Percentiles rank a stretch among this genome's conserved stretches.
phyloP scores from a whole-genome alignment of 2,113 vertebrate genomes.

The Lepisosteus oculatus region DNA sequence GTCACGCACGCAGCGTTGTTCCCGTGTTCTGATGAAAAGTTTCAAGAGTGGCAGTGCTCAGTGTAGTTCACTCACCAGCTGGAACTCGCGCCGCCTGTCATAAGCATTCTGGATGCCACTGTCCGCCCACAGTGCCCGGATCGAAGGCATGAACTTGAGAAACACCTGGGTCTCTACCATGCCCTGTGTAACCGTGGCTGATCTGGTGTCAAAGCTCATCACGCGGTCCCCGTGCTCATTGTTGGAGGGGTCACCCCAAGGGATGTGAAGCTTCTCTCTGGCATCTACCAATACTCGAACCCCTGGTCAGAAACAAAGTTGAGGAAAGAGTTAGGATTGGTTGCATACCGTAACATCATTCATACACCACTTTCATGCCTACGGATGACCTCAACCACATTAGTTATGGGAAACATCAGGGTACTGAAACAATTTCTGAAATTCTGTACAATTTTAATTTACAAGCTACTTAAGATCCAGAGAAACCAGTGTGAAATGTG shows the following conservation, averaged over 20 bases:
- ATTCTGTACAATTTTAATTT: no score
- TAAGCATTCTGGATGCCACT: conserved; percentile 90
- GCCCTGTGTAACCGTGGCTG: conserved; percentile 71
- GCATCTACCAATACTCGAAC: conserved; percentile 92
- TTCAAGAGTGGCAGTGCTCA: neutral
- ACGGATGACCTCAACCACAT: no score
- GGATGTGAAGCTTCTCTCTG: conserved; percentile 95
- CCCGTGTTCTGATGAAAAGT: no score
- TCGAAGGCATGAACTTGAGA: conserved; percentile 75
- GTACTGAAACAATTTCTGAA: no score
- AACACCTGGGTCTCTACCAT: conserved; percentile 83
- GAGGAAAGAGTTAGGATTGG: no score
- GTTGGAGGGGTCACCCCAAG: conserved; percentile 86
- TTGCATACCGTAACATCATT: no score
- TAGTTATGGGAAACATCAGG: no score
- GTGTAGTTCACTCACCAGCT: conserved; percentile 77
- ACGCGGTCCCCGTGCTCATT: conserved; percentile 76
- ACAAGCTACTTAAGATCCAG: no score
- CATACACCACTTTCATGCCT: no score
- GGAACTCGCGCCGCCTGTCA: conserved; percentile 91
- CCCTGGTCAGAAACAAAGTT: conserved; percentile 56
- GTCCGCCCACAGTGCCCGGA: conserved; percentile 83
- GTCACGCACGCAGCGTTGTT: no score
- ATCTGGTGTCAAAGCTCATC: conserved; percentile 91
- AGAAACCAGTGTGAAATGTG: no score